These are phyloP conservation scores for Dromius quadrimaculatus DNA, from an alignment of 2,888 invertebrate species.

Conservation along the genomic window DNA sequence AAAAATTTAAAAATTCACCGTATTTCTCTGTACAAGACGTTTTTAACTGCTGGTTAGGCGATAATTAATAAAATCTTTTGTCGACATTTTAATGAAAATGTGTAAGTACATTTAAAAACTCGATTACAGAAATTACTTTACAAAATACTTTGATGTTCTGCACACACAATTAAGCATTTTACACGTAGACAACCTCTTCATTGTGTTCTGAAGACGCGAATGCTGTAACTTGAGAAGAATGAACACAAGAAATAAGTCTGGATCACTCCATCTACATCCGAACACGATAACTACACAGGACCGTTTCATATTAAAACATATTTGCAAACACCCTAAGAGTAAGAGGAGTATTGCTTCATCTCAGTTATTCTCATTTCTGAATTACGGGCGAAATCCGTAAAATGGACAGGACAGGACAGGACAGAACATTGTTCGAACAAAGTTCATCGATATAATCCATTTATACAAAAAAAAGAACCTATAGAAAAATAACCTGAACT, in stretches of 20 bases:
- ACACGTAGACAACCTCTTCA: constrained; percentile 29
- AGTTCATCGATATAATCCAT: too few species aligned
- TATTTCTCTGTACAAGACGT: too few species aligned
- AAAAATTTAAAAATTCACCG: too few species aligned
- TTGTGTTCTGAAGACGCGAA: not conserved
- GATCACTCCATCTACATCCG: not conserved
- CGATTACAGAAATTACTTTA: constrained; percentile 48
- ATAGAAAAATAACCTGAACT: too few species aligned
- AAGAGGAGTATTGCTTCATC: too few species aligned
- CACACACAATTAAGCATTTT: constrained; percentile 47
- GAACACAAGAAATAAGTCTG: not conserved
- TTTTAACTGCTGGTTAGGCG: constrained; percentile 3
- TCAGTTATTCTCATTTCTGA: too few species aligned
- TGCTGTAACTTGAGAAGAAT: constrained; percentile 1
- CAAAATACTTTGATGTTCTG: constrained; percentile 44
- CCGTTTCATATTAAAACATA: not conserved
- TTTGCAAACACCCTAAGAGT: too few species aligned
- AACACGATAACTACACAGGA: not conserved
- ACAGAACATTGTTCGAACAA: too few species aligned
- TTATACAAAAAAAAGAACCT: too few species aligned
- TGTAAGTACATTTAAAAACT: constrained; percentile 48
- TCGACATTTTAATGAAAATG: constrained; percentile 47
- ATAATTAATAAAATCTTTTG: constrained; percentile 51
- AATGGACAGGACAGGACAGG: too few species aligned
- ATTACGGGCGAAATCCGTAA: too few species aligned